A percentile compares a stretch with the other conserved stretches of the same genome.
Conservation (phyloP, 2,797 vertebrate genomes). For the Acanthurus leucopareius region DNA sequence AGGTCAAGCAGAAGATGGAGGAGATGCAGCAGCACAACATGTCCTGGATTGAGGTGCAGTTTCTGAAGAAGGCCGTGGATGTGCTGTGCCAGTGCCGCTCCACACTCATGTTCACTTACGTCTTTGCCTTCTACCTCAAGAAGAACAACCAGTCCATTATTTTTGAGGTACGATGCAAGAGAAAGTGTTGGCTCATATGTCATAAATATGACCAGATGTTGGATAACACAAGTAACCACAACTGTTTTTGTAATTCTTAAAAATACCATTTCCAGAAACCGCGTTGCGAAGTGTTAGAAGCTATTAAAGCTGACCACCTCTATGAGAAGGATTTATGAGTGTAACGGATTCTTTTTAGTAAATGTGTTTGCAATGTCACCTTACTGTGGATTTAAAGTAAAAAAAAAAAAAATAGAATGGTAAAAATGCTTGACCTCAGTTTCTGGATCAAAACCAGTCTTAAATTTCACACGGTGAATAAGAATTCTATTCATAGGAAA, state of each 20-base stretch:
- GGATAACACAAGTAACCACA: not conserved
- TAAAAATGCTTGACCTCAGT: too few relatives aligned
- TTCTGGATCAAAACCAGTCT: too few relatives aligned
- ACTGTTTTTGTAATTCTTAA: slow-evolving; percentile 1
- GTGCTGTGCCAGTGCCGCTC: slow-evolving; percentile 99
- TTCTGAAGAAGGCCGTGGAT: slow-evolving; percentile 99
- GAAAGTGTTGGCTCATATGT: not conserved
- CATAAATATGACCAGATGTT: not conserved
- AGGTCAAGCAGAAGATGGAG: slow-evolving; percentile 99
- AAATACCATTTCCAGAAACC: not conserved
- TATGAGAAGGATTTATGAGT: not conserved
- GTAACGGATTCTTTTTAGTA: not conserved
- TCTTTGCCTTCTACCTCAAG: slow-evolving; percentile 99
- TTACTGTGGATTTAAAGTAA: too few relatives aligned
- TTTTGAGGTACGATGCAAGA: slow-evolving; percentile 91
- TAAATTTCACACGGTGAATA: too few relatives aligned
- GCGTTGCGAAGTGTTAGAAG: too few relatives aligned
- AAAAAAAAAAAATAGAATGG: too few relatives aligned
- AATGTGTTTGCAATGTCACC: too few relatives aligned
- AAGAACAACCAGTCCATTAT: slow-evolving; percentile 99
- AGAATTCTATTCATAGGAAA: too few relatives aligned
- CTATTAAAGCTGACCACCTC: not conserved
- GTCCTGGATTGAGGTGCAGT: slow-evolving; percentile 99
- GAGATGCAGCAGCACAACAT: slow-evolving; percentile 99
- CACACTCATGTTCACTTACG: slow-evolving; percentile 99